Conservation (phyloP, 2,888 invertebrate genomes). For the Vesta saturnalis region DNA sequence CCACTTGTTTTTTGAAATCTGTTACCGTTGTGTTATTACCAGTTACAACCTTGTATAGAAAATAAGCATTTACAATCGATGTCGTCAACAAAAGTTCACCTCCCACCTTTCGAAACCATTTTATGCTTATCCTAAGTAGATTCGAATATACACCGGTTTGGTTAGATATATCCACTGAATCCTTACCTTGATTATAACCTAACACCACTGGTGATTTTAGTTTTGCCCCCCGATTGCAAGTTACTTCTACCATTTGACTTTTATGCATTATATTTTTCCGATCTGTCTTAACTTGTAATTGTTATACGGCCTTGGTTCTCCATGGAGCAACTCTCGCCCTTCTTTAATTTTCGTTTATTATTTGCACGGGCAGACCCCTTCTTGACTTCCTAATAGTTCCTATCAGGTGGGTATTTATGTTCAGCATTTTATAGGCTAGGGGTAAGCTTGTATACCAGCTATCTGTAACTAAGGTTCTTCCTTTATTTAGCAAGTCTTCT, state of each 20-base stretch:
- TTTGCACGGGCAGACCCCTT: neutral
- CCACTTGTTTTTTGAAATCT: neutral
- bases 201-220: neutral
- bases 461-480: slow-evolving; percentile 23
- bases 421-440: slow-evolving; percentile 21
- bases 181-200: neutral
- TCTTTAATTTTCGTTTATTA: neutral
- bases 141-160: neutral
- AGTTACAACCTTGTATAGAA: neutral
- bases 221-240: neutral
- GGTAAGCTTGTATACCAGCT: slow-evolving; percentile 23
- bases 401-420: slow-evolving; percentile 21
- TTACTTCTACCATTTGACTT: neutral
- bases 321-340: neutral
- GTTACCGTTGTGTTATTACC: neutral
- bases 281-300: slow-evolving; percentile 1
- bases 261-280: neutral
- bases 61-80: neutral
- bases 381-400: slow-evolving; percentile 10
- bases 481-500: slow-evolving; percentile 10
- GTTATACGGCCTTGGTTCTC: neutral
- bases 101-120: neutral
- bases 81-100: neutral
- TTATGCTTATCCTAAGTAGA: neutral
- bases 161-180: neutral